These are phyloP conservation scores for Atractosteus spatula DNA, from an alignment of 2,113 vertebrate genomes.

Conservation along the genomic window DNA sequence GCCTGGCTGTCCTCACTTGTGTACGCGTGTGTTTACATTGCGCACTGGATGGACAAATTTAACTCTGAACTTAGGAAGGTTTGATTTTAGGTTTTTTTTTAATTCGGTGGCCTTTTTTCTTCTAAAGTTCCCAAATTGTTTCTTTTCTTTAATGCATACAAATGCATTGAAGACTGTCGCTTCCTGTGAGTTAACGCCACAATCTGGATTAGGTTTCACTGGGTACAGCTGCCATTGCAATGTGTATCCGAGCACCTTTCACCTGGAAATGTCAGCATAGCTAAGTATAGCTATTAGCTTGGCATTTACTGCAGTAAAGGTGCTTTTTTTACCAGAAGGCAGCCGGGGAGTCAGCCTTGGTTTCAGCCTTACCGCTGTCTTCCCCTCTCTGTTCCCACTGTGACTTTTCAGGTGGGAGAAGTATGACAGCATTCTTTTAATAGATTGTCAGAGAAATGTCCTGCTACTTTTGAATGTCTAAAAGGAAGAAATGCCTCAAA, in stretches of 20 bases:
- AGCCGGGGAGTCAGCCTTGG: too few species aligned
- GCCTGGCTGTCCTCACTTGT: slow-evolving; percentile 62
- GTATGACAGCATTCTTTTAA: too few species aligned
- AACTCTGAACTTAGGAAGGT: slow-evolving; percentile 17
- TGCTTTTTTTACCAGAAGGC: too few species aligned
- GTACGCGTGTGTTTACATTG: slow-evolving; percentile 58
- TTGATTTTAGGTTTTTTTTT: slow-evolving; percentile 28
- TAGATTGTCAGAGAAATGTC: too few species aligned
- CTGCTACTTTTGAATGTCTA: background rate
- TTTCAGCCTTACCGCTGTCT: too few species aligned
- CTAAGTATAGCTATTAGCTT: slow-evolving; percentile 18
- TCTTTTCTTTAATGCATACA: too few species aligned
- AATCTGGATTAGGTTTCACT: background rate
- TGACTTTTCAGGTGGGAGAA: too few species aligned
- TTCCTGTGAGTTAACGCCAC: background rate
- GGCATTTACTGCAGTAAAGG: slow-evolving; percentile 2
- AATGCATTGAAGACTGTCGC: slow-evolving; percentile 1
- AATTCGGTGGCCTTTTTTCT: slow-evolving; percentile 18
- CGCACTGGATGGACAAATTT: slow-evolving; percentile 43
- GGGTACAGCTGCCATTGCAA: background rate
- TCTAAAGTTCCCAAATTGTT: too few species aligned
- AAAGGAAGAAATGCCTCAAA: too few species aligned
- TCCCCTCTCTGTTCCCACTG: too few species aligned
- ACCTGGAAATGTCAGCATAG: slow-evolving; percentile 35
- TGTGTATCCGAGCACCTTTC: slow-evolving; percentile 20